Evolutionary conservation across 2,113 vertebrate species (phyloP), one percentile per base, ranked within the genome.

Genomic region (Columbina picui): DNA sequence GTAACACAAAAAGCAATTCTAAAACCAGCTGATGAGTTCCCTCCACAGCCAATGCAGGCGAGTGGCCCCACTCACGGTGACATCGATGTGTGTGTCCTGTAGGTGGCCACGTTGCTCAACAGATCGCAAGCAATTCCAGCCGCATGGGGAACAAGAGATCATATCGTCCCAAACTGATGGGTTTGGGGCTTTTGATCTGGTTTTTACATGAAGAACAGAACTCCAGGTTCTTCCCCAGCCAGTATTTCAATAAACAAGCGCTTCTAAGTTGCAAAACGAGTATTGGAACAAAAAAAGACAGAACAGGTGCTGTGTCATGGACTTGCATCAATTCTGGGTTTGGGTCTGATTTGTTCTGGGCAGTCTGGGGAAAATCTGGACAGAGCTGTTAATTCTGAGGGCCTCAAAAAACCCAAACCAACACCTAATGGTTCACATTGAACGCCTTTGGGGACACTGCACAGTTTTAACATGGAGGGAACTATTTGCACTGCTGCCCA

Each of bases 61-160:
- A 64, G 56, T 3, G 7, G 50, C 70, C 71, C 55, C 2, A 18
- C 60, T 21, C 2, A 30, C 53, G 17, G 25, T 12, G 61, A 55
- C 64, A 81, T 41, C 20, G n/a, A 38, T 20, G 19, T 8, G 50
- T 14, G 3, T n/a, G 34, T 67, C 94, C 96, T 96, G 94, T 67
- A 97, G 96, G 7, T 96, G 95, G 96, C 94, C 39, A 69, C 34
- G 5, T 86, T 91, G 94, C 43, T 84, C 83, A 61, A 53, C 22
- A 60, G 34, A 85, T 30, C 12, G 2, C 38, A 38, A 45, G 21
- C 4, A 30, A 45, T 36, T 85, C 47, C 80, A 71, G 1, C 39
- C 8, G 36, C 69, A 27, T 7, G 11, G 36, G 29, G 17, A 12
- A 57, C 22, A 5, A 39, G 12, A 34, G 30, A 64, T 64, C 77